phyloP scores from a whole-genome alignment of 2,113 vertebrate species.

The Cynocephalus volans region DNA sequence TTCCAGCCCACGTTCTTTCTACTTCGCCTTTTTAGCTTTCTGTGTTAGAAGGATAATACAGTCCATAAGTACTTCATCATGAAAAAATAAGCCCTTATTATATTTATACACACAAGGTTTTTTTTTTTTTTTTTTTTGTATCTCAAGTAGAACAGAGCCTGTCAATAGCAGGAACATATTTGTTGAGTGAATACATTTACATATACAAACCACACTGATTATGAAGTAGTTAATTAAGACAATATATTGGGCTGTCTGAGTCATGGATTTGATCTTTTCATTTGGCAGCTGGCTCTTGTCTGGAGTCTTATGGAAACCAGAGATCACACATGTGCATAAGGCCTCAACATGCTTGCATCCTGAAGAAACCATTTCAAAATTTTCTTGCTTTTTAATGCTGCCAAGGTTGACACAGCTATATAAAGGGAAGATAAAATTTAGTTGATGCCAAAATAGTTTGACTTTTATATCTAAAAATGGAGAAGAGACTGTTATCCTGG shows the following conservation, averaged over 20 bases:
- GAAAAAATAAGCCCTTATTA: background rate
- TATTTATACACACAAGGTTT: background rate
- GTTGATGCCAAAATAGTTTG: conserved; percentile 18
- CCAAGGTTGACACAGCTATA: conserved; percentile 49
- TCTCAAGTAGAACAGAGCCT: background rate
- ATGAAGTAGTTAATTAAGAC: conserved; percentile 38
- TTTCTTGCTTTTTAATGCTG: conserved; percentile 62
- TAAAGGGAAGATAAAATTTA: conserved; percentile 55
- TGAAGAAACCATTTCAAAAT: conserved; percentile 56
- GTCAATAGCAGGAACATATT: background rate
- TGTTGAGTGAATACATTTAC: background rate
- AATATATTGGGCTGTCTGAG: background rate
- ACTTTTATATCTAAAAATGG: conserved; percentile 34
- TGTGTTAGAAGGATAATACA: background rate
- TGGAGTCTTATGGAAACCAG: conserved; percentile 32
- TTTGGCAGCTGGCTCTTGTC: conserved; percentile 10
- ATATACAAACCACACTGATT: background rate
- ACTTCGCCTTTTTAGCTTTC: background rate
- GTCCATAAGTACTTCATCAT: background rate
- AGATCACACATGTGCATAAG: background rate
- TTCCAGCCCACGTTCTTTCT: background rate
- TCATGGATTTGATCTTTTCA: background rate
- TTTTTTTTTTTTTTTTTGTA: too few relatives aligned
- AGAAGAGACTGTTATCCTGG: conserved; percentile 32
- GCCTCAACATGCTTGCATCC: background rate